These are phyloP conservation scores for Stenodema calcarata DNA, from an alignment of 2,888 invertebrate genomes.

Conservation along the genomic window DNA sequence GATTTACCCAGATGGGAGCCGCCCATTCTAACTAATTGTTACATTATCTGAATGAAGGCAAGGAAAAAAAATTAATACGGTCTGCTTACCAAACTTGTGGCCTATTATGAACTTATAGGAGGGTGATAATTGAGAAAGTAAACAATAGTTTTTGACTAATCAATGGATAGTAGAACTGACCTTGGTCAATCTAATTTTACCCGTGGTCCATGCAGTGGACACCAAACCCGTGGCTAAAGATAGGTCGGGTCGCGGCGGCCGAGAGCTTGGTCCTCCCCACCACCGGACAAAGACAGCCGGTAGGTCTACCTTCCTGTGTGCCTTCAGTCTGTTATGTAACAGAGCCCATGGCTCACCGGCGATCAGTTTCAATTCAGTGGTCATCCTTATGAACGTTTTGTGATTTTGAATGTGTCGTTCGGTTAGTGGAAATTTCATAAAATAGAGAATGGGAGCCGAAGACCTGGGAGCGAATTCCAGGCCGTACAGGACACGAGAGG, in stretches of 20 bases:
- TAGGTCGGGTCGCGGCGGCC: not conserved
- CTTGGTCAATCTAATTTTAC: conserved; percentile 25
- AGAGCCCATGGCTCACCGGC: conserved; percentile 46
- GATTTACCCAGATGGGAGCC: too few species aligned
- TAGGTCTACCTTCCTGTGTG: not conserved
- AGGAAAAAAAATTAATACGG: too few species aligned
- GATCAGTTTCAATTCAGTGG: not conserved
- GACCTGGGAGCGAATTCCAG: not conserved
- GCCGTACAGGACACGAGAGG: conserved; percentile 28
- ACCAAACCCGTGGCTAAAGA: conserved; percentile 11
- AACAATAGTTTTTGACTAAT: not conserved
- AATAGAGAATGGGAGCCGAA: conserved; percentile 24
- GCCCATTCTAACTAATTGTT: too few species aligned
- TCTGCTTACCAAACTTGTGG: too few species aligned
- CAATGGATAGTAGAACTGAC: conserved; percentile 29
- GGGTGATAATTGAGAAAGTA: not conserved
- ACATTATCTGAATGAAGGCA: too few species aligned
- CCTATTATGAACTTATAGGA: not conserved
- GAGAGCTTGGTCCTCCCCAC: conserved; percentile 3
- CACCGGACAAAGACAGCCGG: not conserved
- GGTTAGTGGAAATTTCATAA: not conserved
- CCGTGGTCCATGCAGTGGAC: not conserved
- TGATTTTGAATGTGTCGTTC: not conserved
- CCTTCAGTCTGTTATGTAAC: conserved; percentile 47
- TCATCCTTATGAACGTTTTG: not conserved